Percentiles rank a stretch among this genome's conserved stretches.
These are phyloP conservation scores for Oikopleura albicans DNA, from an alignment of 23 tunicate species.

Conservation along the genomic window DNA sequence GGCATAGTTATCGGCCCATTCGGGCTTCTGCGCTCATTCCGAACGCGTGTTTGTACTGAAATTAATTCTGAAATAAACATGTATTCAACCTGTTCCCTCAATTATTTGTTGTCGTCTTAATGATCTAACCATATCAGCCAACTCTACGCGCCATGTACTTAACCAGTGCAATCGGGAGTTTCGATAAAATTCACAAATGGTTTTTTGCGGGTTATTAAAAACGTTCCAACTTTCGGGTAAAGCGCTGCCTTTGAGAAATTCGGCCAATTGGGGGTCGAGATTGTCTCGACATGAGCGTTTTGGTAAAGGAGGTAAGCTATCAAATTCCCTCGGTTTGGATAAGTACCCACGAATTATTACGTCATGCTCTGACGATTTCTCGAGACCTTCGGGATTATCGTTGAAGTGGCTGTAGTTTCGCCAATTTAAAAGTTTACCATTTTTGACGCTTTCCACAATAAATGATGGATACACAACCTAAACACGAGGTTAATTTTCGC, in stretches of 20 bases:
- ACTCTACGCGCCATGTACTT: neutral
- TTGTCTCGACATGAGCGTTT: neutral
- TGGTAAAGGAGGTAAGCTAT: no score
- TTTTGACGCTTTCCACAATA: constrained; percentile 54
- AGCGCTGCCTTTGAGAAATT: neutral
- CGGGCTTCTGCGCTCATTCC: no score
- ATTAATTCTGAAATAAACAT: no score
- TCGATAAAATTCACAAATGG: neutral
- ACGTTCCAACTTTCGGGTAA: neutral
- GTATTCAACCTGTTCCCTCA: no score
- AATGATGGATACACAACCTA: constrained; percentile 67
- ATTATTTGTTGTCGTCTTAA: neutral
- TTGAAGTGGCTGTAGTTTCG: neutral
- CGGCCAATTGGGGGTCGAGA: neutral
- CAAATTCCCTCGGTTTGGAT: neutral
- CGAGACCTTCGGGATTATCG: neutral
- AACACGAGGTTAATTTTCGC: no score
- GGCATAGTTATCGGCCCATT: no score
- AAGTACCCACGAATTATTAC: neutral
- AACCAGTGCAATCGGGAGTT: neutral
- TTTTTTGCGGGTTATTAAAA: neutral
- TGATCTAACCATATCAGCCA: neutral
- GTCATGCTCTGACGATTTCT: neutral
- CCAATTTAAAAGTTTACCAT: constrained; percentile 17
- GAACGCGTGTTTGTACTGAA: no score